Base-by-base conservation (phyloP, 2,113 vertebrate species). In the Lynx canadensis region DNA sequence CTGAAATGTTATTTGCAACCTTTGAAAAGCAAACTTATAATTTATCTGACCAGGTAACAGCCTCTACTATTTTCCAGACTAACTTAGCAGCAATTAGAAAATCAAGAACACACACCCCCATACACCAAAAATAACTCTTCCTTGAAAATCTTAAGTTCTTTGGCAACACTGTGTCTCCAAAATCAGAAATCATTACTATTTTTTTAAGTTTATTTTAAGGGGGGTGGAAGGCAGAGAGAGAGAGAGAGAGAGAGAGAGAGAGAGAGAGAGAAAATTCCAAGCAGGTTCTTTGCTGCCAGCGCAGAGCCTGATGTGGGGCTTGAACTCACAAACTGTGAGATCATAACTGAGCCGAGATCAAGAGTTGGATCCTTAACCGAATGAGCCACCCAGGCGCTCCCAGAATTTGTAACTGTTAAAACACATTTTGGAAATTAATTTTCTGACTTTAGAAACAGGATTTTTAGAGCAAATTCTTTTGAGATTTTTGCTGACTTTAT, bases 121-220 rank as follows among this genome's bases (percentile, higher is more conserved):
- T 48, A 81, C 3, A 92, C 11, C 25, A 81, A 82, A 12, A 38
- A 71, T 0, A 69, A 27, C 13, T 79, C 82, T 73, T 74, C 14
- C n/a, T 86, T 74, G 8, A 69, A 69, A 63, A 85, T 84, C 12
- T 90, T 45, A 69, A 85, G 9, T 88, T 95, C 60, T 97, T 90
- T 87, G 87, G 66, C 48, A 93, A 87, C 98, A 90, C 38, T 68
- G 63, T 85, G 68, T 87, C 78, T 89, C 50, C 74, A 60, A 94
- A 73, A 7, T 73, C 41, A 84, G 55, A 57, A 19, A 19, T 57
- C 18, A 57, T 57, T 57, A 21, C 6, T 57, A 19, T 57, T 21
- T 45, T 45, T 57, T 57, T 57, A 57, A 57, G 55, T 57, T 57
- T 57, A 57, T 21, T 57, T 57, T 19, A 19, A 19, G 55, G 52